These are phyloP conservation scores for Crotalus tigris DNA, from an alignment of 2,113 vertebrate genomes.

Conservation along the genomic window DNA sequence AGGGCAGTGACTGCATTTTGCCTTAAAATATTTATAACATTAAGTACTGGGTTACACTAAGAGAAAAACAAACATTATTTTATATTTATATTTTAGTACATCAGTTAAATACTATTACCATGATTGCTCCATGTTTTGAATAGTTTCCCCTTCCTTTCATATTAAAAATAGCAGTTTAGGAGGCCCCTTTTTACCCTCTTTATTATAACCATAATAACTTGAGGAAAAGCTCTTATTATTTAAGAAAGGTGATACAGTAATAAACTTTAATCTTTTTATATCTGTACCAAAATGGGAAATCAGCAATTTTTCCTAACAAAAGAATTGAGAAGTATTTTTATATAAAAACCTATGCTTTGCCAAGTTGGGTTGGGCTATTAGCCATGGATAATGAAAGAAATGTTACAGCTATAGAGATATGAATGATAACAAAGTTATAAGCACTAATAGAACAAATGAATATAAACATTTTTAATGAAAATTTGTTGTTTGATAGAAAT, in stretches of 20 bases:
- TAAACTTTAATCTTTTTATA: not conserved
- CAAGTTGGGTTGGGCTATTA: conserved; percentile 64
- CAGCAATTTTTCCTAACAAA: not conserved
- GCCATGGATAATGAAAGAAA: conserved; percentile 65
- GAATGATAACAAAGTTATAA: conserved; percentile 65
- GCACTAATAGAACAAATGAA: conserved; percentile 37
- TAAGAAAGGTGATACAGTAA: not conserved
- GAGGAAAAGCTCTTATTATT: not conserved
- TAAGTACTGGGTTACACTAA: not conserved
- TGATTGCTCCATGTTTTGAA: not conserved
- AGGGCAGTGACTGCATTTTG: not conserved
- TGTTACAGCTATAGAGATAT: conserved; percentile 52
- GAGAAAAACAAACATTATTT: not conserved
- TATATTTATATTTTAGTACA: not conserved
- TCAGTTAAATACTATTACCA: not conserved
- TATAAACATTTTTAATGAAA: conserved; percentile 52
- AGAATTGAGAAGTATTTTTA: conserved; percentile 49
- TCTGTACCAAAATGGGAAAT: not conserved
- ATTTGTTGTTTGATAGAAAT: conserved; percentile 32
- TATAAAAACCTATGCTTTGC: conserved; percentile 58
- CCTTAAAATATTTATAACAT: not conserved
- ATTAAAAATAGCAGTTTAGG: not conserved
- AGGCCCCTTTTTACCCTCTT: not conserved
- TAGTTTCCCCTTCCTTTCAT: not conserved
- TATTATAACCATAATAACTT: not conserved